A percentile compares a stretch with the other conserved stretches of the same genome.
These are phyloP conservation scores for Bubo bubo DNA, from an alignment of 2,113 vertebrate genomes.

Conservation along the genomic window DNA sequence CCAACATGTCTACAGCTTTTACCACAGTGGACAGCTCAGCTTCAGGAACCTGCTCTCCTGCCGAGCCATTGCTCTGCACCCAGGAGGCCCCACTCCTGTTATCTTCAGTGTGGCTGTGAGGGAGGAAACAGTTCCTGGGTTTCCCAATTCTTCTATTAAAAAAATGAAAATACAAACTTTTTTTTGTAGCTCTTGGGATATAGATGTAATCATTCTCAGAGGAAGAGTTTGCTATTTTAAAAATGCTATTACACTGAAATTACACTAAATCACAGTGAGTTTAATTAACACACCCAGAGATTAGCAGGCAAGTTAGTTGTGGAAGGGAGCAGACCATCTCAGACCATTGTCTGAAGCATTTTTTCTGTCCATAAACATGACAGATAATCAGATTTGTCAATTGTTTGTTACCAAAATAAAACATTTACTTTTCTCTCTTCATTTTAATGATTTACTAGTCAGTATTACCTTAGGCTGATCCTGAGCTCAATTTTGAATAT, in stretches of 20 bases:
- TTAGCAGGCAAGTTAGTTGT: background rate
- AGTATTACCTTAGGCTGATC: background rate
- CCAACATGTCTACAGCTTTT: background rate
- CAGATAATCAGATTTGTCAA: background rate
- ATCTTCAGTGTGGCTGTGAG: background rate
- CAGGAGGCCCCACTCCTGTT: background rate
- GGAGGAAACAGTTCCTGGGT: background rate
- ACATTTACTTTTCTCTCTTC: background rate
- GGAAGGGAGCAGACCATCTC: background rate
- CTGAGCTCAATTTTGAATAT: background rate
- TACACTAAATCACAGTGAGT: background rate
- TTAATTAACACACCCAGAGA: background rate
- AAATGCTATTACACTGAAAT: background rate
- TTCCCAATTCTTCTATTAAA: background rate
- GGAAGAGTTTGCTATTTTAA: background rate
- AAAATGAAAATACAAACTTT: background rate
- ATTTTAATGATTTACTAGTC: background rate
- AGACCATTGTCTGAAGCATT: background rate
- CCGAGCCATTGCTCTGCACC: background rate
- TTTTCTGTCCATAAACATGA: background rate
- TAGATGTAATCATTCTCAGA: background rate
- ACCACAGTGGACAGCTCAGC: background rate
- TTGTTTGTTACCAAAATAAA: background rate
- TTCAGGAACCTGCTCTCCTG: background rate
- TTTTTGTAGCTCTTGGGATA: background rate